Conservation (phyloP, 2,113 vertebrate genomes). For the Aptenodytes forsteri region DNA sequence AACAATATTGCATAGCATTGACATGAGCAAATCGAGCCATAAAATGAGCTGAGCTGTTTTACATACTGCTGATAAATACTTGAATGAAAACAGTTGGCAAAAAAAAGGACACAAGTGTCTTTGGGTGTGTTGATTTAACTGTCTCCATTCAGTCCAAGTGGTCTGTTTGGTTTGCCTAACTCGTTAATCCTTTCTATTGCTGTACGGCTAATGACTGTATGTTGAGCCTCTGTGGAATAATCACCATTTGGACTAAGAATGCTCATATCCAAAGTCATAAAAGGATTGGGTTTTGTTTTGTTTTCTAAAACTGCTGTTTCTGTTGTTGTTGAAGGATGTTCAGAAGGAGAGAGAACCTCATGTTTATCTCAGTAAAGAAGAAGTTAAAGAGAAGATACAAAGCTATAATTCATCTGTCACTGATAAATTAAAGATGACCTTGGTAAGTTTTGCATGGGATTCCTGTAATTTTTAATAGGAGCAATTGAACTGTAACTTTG, state of each 20-base stretch:
- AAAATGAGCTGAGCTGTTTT: background rate
- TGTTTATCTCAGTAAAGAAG: constrained; percentile 88
- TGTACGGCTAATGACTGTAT: background rate
- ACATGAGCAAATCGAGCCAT: background rate
- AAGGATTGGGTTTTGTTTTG: background rate
- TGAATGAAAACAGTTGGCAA: background rate
- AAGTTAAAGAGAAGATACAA: constrained; percentile 88
- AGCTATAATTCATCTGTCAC: constrained; percentile 88
- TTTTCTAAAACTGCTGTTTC: background rate
- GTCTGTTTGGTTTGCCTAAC: background rate
- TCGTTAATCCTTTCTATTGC: background rate
- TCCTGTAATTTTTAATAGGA: background rate
- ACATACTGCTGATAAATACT: background rate
- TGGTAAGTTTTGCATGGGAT: constrained; percentile 78
- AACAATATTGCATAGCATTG: background rate
- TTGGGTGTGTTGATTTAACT: background rate
- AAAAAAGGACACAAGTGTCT: background rate
- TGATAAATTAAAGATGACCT: constrained; percentile 95
- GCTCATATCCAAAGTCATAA: background rate
- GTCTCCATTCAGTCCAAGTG: background rate
- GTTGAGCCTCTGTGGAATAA: background rate
- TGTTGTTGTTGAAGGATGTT: constrained; percentile 84
- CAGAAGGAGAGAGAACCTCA: constrained; percentile 87
- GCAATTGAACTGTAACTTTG: background rate
- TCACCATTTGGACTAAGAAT: background rate